Evolutionary conservation across 2,797 vertebrate genomes (phyloP).

Genomic region (Cetoscarus ocellatus): DNA sequence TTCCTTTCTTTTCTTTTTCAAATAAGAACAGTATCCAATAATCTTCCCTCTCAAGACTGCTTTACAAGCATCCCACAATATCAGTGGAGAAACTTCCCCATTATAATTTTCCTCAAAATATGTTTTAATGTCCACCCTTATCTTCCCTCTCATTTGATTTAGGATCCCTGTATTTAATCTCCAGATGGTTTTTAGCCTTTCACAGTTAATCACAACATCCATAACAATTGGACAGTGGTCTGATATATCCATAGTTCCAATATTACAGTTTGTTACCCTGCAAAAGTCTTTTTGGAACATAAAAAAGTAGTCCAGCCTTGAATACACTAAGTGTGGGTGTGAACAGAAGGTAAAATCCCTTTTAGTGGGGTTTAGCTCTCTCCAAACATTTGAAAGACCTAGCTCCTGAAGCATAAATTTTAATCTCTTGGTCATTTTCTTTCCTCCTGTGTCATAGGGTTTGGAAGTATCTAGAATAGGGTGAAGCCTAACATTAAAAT

Average conservation of each 20-base stretch:
- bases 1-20: too few relatives aligned
- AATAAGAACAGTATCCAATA: too few relatives aligned
- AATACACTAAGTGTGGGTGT: background rate
- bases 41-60: slow-evolving; percentile 1
- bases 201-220: background rate
- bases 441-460: background rate
- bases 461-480: background rate
- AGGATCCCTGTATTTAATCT: slow-evolving; percentile 4
- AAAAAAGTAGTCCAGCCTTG: background rate
- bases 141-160: background rate
- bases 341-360: background rate
- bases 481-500: too few relatives aligned
- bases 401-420: background rate
- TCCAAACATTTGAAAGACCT: too few relatives aligned
- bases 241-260: slow-evolving; percentile 1
- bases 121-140: too few relatives aligned
- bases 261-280: background rate
- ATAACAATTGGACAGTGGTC: background rate
- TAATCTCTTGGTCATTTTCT: background rate
- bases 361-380: background rate
- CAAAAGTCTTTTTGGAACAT: background rate
- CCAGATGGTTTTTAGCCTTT: background rate
- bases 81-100: background rate
- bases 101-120: slow-evolving; percentile 3
- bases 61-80: slow-evolving; percentile 13